Evolutionary conservation across 2,113 vertebrate species (phyloP).

Genomic region (Eclectus roratus): DNA sequence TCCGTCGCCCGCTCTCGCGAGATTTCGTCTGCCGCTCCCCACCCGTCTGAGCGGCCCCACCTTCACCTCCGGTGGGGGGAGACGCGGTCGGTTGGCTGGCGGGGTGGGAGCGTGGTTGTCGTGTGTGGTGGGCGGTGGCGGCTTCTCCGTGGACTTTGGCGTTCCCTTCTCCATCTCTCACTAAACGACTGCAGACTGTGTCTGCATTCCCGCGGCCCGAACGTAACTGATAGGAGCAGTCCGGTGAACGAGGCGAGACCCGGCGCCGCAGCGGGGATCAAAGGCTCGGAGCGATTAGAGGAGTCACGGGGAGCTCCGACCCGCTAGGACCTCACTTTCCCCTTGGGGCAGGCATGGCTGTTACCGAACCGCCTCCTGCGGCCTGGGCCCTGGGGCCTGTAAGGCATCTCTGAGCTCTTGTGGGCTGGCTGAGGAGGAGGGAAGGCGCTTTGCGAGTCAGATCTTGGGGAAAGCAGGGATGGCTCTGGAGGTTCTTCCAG

Average conservation of each 20-base stretch:
- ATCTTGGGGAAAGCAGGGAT: rapidly evolving
- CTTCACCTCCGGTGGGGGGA: not conserved
- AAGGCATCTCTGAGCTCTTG: not conserved
- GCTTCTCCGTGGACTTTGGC: not conserved
- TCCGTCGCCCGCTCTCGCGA: not conserved
- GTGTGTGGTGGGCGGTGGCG: no score
- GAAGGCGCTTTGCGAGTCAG: rapidly evolving
- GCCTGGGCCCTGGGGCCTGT: no score
- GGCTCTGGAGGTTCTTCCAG: not conserved
- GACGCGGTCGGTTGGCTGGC: no score
- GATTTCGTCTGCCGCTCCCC: not conserved
- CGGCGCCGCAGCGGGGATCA: no score
- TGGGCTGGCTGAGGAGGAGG: not conserved
- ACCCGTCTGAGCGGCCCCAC: not conserved
- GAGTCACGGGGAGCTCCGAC: not conserved
- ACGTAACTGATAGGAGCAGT: not conserved
- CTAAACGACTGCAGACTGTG: not conserved
- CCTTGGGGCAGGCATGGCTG: not conserved
- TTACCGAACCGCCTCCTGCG: not conserved
- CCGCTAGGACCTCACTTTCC: no score
- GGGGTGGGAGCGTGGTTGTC: no score
- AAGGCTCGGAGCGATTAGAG: not conserved
- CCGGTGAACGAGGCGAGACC: no score
- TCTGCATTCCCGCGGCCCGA: not conserved
- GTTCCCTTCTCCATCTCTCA: not conserved